A percentile compares a stretch with the other conserved stretches of the same genome.
These are phyloP conservation scores for Acronicta psi DNA, from an alignment of 2,888 invertebrate species.

Conservation along the genomic window DNA sequence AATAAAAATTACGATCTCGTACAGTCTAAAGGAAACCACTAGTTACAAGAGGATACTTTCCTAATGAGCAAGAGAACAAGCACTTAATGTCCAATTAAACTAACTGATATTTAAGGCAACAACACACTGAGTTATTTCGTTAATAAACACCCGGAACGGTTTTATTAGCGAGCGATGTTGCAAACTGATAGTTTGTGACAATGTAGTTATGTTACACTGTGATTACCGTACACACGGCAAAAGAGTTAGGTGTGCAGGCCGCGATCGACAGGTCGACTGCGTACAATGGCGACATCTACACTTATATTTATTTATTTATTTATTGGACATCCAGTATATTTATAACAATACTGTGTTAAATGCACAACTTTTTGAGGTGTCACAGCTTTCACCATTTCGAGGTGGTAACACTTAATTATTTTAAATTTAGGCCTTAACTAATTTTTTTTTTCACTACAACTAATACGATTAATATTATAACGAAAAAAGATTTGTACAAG, in stretches of 20 bases:
- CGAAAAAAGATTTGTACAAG: too few species aligned
- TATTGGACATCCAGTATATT: too few species aligned
- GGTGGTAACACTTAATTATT: too few species aligned
- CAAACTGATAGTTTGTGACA: constrained; percentile 58
- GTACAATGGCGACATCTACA: too few species aligned
- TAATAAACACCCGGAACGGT: constrained; percentile 38
- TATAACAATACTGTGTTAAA: too few species aligned
- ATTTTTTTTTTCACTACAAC: too few species aligned
- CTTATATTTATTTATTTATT: too few species aligned
- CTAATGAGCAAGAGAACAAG: constrained; percentile 42
- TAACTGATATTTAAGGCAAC: constrained; percentile 47
- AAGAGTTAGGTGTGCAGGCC: constrained; percentile 12
- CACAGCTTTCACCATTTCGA: too few species aligned
- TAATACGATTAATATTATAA: too few species aligned
- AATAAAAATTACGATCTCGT: constrained; percentile 33
- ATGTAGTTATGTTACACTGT: constrained; percentile 56
- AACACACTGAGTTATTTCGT: constrained; percentile 47
- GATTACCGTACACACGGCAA: constrained; percentile 40
- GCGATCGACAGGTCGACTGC: too few species aligned
- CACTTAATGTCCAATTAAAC: constrained; percentile 49
- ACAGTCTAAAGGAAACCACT: constrained; percentile 42
- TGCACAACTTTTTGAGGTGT: too few species aligned
- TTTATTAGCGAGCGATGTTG: constrained; percentile 58
- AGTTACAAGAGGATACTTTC: constrained; percentile 35
- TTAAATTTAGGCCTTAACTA: too few species aligned